These are phyloP conservation scores for Antheraea assamensis DNA, from an alignment of 2,888 invertebrate genomes.

Conservation along the genomic window DNA sequence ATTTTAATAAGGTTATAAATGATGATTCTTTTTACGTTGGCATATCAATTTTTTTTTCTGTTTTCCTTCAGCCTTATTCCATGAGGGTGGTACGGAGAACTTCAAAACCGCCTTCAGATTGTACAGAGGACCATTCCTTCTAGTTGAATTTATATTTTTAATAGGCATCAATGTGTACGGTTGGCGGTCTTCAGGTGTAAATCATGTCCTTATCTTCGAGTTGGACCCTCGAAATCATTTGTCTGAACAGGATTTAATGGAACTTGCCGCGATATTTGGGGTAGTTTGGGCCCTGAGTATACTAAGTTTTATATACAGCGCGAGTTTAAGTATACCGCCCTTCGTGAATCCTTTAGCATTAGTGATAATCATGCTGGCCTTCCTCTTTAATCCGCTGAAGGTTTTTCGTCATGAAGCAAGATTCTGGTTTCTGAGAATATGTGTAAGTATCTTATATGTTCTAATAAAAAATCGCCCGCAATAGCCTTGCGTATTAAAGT, in stretches of 20 bases:
- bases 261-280: slow-evolving; percentile 95
- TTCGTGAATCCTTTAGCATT: slow-evolving; percentile 95
- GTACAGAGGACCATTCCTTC: slow-evolving; percentile 95
- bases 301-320: slow-evolving; percentile 89
- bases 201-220: slow-evolving; percentile 98
- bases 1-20: not conserved
- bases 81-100: slow-evolving; percentile 86
- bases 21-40: too few species aligned
- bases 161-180: slow-evolving; percentile 98
- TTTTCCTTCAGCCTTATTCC: slow-evolving; percentile 85
- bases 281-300: slow-evolving; percentile 97
- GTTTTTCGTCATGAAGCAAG: slow-evolving; percentile 96
- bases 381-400: slow-evolving; percentile 95
- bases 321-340: slow-evolving; percentile 93
- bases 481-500: not conserved
- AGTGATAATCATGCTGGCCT: slow-evolving; percentile 89
- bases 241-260: slow-evolving; percentile 97
- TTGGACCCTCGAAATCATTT: slow-evolving; percentile 97
- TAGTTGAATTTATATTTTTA: slow-evolving; percentile 95
- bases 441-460: slow-evolving; percentile 83
- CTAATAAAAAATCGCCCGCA: not conserved
- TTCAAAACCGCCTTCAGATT: slow-evolving; percentile 94
- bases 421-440: slow-evolving; percentile 95
- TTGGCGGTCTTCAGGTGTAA: slow-evolving; percentile 98
- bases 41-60: not conserved